phyloP scores from a whole-genome alignment of 2,113 vertebrate species.

The Asarcornis scutulata region DNA sequence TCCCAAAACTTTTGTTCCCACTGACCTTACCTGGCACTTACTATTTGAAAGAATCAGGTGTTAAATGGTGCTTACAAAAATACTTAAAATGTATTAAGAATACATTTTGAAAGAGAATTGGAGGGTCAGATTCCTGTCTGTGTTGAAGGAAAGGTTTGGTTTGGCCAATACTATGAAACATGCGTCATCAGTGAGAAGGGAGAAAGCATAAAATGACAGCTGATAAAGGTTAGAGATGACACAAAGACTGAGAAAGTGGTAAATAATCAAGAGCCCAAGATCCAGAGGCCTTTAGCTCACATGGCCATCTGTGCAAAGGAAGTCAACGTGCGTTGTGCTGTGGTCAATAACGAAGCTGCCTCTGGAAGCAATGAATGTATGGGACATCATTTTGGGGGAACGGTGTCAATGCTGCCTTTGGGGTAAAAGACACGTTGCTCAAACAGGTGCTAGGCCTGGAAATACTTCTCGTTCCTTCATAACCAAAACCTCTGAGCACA shows the following conservation, averaged over 20 bases:
- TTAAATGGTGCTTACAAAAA: background rate
- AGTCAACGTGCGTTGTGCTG: rapidly evolving
- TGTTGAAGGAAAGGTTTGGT: background rate
- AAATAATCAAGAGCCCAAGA: background rate
- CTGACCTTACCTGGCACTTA: background rate
- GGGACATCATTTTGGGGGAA: background rate
- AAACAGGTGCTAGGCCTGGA: background rate
- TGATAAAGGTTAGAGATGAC: background rate
- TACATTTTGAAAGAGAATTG: background rate
- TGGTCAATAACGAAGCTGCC: background rate
- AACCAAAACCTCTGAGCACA: background rate
- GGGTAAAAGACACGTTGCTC: background rate
- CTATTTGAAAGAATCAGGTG: background rate
- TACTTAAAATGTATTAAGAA: background rate
- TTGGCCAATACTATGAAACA: background rate
- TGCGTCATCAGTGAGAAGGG: rapidly evolving
- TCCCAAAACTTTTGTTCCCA: background rate
- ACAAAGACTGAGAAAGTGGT: background rate
- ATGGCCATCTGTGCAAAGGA: background rate
- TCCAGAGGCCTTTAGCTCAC: background rate
- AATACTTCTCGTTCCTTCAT: background rate
- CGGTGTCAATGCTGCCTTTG: background rate
- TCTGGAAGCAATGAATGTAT: background rate
- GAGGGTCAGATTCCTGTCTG: background rate
- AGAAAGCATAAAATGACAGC: no score